Percentiles rank a stretch among this genome's conserved stretches.
Evolutionary conservation across 1,140 invertebrate genomes (phyloP).

Genomic region (Dendrolimus kikuchii): DNA sequence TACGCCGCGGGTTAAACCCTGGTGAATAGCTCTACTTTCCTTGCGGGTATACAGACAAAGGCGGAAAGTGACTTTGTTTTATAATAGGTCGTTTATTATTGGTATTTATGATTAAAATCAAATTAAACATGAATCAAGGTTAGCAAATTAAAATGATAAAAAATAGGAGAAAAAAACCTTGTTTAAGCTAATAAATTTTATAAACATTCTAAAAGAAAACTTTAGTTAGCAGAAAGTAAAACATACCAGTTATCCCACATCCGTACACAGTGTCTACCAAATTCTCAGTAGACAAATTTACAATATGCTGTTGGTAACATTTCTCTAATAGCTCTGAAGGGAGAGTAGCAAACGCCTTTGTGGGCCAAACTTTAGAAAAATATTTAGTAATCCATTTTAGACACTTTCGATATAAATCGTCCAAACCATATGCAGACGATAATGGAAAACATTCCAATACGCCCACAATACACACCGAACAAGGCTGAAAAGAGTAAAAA

Average conservation of each 20-base stretch:
- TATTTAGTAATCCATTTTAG: conserved; percentile 89
- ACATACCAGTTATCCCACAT: conserved; percentile 47
- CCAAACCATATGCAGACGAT: conserved; percentile 87
- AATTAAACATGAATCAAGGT: too few species aligned
- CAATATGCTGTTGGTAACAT: conserved; percentile 86
- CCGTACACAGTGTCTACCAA: conserved; percentile 61
- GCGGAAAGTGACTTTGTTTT: too few species aligned
- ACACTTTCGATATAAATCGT: conserved; percentile 89
- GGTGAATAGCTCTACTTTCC: too few species aligned
- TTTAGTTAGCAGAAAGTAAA: conserved; percentile 4
- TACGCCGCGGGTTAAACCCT: too few species aligned
- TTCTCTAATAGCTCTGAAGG: conserved; percentile 86
- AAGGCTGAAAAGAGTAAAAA: conserved; percentile 75
- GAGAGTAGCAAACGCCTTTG: conserved; percentile 85
- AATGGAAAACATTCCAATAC: conserved; percentile 88
- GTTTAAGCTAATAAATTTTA: neutral
- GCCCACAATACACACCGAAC: conserved; percentile 82
- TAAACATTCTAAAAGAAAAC: neutral
- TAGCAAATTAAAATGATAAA: too few species aligned
- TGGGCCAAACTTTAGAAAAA: conserved; percentile 90
- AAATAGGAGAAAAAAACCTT: too few species aligned
- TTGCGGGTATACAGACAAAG: too few species aligned
- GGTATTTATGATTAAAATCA: too few species aligned
- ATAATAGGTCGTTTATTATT: too few species aligned
- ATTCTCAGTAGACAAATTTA: conserved; percentile 74